Conservation (phyloP, 30 jellyfish, hydroid and myxozoan genomes). For the Calvadosia cruxmelitensis region DNA sequence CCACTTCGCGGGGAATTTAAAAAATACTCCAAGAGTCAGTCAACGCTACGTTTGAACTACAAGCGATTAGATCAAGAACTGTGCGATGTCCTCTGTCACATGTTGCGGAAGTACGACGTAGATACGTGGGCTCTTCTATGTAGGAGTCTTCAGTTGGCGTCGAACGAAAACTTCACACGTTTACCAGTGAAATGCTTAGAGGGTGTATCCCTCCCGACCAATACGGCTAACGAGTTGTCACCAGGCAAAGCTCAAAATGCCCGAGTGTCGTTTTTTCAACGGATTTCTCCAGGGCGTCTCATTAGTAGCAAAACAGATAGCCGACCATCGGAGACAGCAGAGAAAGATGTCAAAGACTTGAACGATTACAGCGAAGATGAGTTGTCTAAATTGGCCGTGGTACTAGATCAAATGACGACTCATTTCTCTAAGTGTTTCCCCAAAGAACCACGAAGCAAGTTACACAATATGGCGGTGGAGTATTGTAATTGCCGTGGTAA, state of each 20-base stretch:
- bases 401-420: constrained; percentile 15
- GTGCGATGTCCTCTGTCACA: constrained; percentile 23
- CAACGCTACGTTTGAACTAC: constrained; percentile 36
- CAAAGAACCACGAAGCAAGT: constrained; percentile 36
- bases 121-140: constrained; percentile 35
- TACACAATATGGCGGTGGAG: constrained; percentile 35
- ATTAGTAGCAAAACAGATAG: not conserved
- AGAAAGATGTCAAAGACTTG: not conserved
- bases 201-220: not conserved
- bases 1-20: constrained; percentile 64
- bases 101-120: constrained; percentile 22
- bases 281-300: not conserved
- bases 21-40: constrained; percentile 41
- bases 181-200: constrained; percentile 20
- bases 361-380: not conserved
- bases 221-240: not conserved
- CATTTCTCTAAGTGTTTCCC: constrained; percentile 49
- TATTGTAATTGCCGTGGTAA: constrained; percentile 55
- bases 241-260: not conserved
- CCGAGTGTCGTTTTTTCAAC: not conserved
- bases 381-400: not conserved
- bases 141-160: constrained; percentile 15
- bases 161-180: constrained; percentile 28
- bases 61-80: constrained; percentile 30
- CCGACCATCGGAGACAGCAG: not conserved